Conservation (phyloP, 2,888 invertebrate genomes). For the Dichetophora obliterata region DNA sequence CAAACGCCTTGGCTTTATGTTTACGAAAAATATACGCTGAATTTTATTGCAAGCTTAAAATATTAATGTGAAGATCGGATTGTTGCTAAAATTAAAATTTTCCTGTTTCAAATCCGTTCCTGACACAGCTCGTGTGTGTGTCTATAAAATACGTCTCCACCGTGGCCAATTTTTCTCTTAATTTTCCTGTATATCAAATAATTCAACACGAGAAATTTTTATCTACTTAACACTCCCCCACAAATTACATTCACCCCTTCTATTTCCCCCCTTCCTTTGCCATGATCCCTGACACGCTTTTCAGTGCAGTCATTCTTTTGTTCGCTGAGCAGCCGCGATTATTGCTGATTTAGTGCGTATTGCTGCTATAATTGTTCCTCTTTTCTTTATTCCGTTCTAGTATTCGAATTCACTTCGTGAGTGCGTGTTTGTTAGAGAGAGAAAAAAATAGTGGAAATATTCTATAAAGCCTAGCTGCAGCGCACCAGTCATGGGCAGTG, state of each 20-base stretch:
- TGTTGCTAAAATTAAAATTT: neutral
- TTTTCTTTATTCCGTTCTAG: neutral
- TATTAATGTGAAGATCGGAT: neutral
- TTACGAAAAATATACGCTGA: neutral
- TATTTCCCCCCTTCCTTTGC: too few species aligned
- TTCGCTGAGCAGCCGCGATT: neutral
- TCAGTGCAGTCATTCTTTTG: neutral
- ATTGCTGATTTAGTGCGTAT: neutral
- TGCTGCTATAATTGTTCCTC: neutral
- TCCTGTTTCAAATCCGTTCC: too few species aligned
- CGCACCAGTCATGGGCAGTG: constrained; percentile 61
- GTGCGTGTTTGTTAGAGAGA: neutral
- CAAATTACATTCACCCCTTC: neutral
- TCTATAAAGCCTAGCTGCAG: constrained; percentile 46
- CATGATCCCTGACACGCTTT: too few species aligned
- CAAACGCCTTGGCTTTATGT: neutral
- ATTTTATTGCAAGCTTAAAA: neutral
- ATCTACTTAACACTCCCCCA: neutral
- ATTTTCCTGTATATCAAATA: too few species aligned
- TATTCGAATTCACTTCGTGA: neutral
- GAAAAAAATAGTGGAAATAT: constrained; percentile 33
- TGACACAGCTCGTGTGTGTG: too few species aligned
- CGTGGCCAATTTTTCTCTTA: too few species aligned
- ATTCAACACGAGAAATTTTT: too few species aligned
- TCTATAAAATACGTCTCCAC: too few species aligned